phyloP scores from a whole-genome alignment of 1,140 invertebrate species.

The Anoplolepis gracilipes region DNA sequence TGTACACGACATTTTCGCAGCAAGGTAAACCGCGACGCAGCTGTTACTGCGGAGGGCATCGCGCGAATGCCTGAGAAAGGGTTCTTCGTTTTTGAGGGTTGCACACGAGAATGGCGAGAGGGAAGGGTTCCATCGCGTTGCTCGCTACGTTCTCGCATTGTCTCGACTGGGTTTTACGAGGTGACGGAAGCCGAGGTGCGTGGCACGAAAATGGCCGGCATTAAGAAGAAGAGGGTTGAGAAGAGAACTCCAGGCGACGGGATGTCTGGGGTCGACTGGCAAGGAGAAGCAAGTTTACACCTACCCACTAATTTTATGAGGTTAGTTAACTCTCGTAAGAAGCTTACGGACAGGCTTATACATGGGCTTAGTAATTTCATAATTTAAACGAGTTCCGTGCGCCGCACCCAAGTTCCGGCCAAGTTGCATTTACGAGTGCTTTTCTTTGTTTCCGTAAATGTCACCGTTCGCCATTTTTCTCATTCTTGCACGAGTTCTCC shows the following conservation, averaged over 20 bases:
- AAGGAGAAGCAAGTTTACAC: constrained; percentile 70
- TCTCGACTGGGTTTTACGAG: constrained; percentile 72
- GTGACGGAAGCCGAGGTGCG: constrained; percentile 63
- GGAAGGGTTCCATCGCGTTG: constrained; percentile 37
- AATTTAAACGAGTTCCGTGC: constrained; percentile 71
- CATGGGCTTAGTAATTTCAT: constrained; percentile 72
- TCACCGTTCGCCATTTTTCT: background rate
- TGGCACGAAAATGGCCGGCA: background rate
- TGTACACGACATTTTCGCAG: constrained; percentile 39
- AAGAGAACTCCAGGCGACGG: background rate
- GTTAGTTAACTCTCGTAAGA: constrained; percentile 77
- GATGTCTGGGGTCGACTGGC: constrained; percentile 11
- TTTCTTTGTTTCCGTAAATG: constrained; percentile 34
- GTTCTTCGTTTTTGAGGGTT: constrained; percentile 32
- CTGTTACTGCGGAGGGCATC: constrained; percentile 16
- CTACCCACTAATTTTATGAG: constrained; percentile 77
- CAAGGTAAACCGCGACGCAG: constrained; percentile 59
- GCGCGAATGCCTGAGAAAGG: constrained; percentile 1
- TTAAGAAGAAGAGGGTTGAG: constrained; percentile 20
- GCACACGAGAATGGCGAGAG: background rate
- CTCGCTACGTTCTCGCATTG: constrained; percentile 59
- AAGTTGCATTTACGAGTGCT: constrained; percentile 30
- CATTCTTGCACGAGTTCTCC: background rate
- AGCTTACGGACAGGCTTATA: constrained; percentile 71
- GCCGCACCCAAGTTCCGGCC: background rate